Base-by-base conservation (phyloP, 2,888 invertebrate genomes). In the Leucophenga maculata region DNA sequence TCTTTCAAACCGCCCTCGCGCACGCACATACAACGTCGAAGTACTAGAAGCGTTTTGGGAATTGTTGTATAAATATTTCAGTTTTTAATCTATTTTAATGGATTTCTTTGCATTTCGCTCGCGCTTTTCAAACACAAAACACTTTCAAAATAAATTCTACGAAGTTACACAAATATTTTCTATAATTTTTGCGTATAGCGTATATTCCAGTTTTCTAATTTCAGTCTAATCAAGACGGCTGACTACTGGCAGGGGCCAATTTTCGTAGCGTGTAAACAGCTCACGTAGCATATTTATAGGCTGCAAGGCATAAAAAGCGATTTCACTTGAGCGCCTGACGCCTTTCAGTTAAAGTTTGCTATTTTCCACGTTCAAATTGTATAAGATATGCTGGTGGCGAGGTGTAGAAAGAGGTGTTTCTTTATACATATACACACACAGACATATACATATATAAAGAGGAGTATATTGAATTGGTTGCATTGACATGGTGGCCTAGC, bases 71-170 rank as follows among this genome's bases (percentile, higher is more conserved):
- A 83, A 83, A 84, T 85, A 84, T 81, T 85, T 85, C 78, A 82
- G 80, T 78, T 80, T 83, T 82, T 84, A 85, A 84, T 84, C 79
- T 80, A 84, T 82, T 84, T 85, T 80, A 85, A 84, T 84, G 82
- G 76, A 78, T 77, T 78, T 59, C 59, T 18, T 50, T 26, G 26
- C 26, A 62, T 48, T 55, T 55, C 6, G 22, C 22, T 77, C 52
- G n/a, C 31, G 1, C 32, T 16, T 59, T 26, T n/a, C 59, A 32
- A 59, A n/a, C n/a, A n/a, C n/a, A 59, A 31, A 31, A 69, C 73
- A 74, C 72, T 72, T 73, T 39, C 11, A 11, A 11, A 6, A 26
- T 39, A 8, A 39, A 39, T 9, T 39, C 26, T 26, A 26, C 39
- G 39, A 39, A 39, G 8, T 8, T 6, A 39, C 39, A 11, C 39